phyloP scores from a whole-genome alignment of 2,113 vertebrate genomes.

The Chamaea fasciata region DNA sequence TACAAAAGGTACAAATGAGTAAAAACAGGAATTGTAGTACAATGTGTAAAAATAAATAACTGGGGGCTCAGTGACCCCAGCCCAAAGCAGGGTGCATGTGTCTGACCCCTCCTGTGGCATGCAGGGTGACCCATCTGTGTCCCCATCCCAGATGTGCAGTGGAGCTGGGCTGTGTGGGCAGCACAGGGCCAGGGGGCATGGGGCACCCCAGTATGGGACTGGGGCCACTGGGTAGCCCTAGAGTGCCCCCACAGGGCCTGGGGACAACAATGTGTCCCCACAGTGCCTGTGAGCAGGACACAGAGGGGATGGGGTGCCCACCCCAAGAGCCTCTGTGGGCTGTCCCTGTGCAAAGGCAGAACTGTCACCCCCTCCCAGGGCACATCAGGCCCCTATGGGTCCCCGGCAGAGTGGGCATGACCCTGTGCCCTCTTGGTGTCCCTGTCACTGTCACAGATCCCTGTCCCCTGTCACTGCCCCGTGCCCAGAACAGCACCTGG shows the following conservation, averaged over 20 bases:
- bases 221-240: background rate
- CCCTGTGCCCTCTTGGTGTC: background rate
- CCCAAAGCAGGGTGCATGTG: background rate
- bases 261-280: background rate
- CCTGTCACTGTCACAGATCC: background rate
- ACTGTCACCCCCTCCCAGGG: background rate
- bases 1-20: constrained; percentile 56
- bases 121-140: background rate
- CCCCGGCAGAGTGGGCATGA: background rate
- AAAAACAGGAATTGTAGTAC: constrained; percentile 42
- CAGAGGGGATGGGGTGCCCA: background rate
- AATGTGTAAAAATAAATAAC: constrained; percentile 61
- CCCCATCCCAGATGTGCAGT: background rate
- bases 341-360: background rate
- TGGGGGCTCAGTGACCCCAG: background rate
- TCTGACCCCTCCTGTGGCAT: background rate
- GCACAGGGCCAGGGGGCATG: too few species aligned
- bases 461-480: background rate
- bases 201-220: background rate
- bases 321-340: background rate
- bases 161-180: background rate
- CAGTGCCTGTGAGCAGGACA: background rate
- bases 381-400: background rate
- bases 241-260: background rate
- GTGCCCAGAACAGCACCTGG: background rate